Percentiles rank a stretch among this genome's conserved stretches.
These are phyloP conservation scores for Zaprionus lachaisei DNA, from an alignment of 1,140 invertebrate genomes.

Conservation along the genomic window DNA sequence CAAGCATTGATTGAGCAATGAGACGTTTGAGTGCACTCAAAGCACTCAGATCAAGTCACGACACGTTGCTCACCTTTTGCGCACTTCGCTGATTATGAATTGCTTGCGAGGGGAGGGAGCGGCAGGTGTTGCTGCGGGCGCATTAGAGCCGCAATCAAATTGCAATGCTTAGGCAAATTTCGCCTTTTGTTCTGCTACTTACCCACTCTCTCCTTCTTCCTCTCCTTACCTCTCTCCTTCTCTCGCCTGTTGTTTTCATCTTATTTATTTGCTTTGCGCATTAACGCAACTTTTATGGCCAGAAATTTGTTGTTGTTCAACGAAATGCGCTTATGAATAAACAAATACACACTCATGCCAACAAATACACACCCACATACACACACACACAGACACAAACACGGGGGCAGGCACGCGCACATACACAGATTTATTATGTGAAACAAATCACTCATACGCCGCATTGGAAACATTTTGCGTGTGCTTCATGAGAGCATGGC, in stretches of 20 bases:
- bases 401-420: constrained; percentile 26
- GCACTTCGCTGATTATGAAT: constrained; percentile 16
- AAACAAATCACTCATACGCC: constrained; percentile 55
- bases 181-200: neutral
- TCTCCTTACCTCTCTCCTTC: neutral
- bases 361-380: constrained; percentile 34
- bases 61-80: constrained; percentile 15
- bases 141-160: constrained; percentile 25
- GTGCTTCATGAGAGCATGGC: neutral
- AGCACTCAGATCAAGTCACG: constrained; percentile 24
- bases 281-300: constrained; percentile 27
- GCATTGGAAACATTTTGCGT: constrained; percentile 28
- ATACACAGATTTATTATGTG: constrained; percentile 47
- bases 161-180: constrained; percentile 40
- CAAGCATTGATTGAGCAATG: constrained; percentile 15
- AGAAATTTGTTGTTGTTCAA: constrained; percentile 53
- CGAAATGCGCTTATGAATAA: constrained; percentile 70
- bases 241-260: constrained; percentile 6
- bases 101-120: neutral
- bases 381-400: neutral
- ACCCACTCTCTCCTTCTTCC: neutral
- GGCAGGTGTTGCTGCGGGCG: neutral
- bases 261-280: constrained; percentile 26
- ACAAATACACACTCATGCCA: constrained; percentile 40
- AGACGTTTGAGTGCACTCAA: constrained; percentile 37